These are phyloP conservation scores for Pseudochirops cupreus DNA, from an alignment of 2,797 vertebrate species.

Conservation along the genomic window DNA sequence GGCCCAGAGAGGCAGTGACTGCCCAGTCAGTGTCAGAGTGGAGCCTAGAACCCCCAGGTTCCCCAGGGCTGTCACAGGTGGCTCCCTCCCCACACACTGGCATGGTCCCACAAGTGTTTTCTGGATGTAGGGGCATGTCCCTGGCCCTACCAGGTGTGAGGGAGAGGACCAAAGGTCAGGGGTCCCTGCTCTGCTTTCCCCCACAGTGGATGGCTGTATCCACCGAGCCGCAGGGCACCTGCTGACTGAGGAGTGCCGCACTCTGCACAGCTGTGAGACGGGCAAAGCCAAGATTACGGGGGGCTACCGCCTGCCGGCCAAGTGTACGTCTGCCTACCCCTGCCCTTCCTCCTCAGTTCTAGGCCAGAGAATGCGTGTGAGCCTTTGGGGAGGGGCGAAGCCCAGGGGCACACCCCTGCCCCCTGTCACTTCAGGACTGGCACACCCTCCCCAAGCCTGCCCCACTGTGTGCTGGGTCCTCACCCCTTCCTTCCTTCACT, in stretches of 20 bases:
- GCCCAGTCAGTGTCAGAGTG: not conserved
- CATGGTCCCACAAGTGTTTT: no score
- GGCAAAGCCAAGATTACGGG: constrained; percentile 93
- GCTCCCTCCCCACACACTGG: not conserved
- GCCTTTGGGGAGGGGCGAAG: no score
- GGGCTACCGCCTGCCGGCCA: constrained; percentile 93
- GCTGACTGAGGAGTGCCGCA: constrained; percentile 91
- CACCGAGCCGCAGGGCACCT: constrained; percentile 91
- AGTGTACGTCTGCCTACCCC: constrained; percentile 81
- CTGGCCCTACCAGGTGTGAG: not conserved
- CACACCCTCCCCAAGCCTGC: no score
- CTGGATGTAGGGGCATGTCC: not conserved
- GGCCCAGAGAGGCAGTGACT: not conserved
- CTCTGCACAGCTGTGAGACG: constrained; percentile 90
- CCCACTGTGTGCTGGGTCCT: no score
- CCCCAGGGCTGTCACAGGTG: not conserved
- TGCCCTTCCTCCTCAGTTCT: no score
- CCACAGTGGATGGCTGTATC: constrained; percentile 93
- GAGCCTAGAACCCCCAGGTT: not conserved
- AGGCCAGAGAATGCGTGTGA: no score
- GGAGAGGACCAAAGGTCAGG: not conserved
- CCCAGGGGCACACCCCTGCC: not conserved
- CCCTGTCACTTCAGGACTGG: no score
- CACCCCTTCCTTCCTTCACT: no score
- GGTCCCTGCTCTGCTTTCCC: not conserved